phyloP scores from a whole-genome alignment of 2,888 invertebrate species.

The Ptycholaimellus sp. region DNA sequence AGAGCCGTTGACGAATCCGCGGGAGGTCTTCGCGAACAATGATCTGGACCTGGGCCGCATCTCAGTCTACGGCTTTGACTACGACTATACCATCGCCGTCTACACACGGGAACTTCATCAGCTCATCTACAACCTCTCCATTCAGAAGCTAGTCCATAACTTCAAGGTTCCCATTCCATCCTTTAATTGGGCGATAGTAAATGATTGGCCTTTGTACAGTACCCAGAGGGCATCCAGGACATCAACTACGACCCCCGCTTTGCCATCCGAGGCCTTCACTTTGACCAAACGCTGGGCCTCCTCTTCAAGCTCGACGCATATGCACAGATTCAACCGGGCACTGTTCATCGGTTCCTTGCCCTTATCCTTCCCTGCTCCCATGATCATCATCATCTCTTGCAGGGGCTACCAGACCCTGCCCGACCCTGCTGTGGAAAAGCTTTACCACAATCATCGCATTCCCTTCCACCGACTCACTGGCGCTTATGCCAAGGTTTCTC shows the following conservation, averaged over 20 bases:
- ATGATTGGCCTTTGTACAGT: constrained; percentile 37
- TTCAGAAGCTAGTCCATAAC: constrained; percentile 57
- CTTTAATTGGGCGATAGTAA: constrained; percentile 11
- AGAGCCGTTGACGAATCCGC: too few relatives aligned
- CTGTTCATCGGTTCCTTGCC: constrained; percentile 46
- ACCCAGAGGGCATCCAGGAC: constrained; percentile 49
- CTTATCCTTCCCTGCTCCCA: too few relatives aligned
- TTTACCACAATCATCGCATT: too few relatives aligned
- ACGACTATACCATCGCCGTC: constrained; percentile 86
- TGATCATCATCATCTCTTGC: too few relatives aligned
- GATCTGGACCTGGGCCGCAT: constrained; percentile 71
- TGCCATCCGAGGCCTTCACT: constrained; percentile 87
- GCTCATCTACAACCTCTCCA: constrained; percentile 65
- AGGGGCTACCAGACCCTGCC: too few relatives aligned
- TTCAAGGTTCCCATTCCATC: constrained; percentile 43
- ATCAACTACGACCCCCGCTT: constrained; percentile 71
- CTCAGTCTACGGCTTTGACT: constrained; percentile 66
- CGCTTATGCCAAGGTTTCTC: too few relatives aligned
- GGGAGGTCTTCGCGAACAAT: constrained; percentile 83
- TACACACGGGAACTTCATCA: constrained; percentile 69
- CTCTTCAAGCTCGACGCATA: constrained; percentile 82
- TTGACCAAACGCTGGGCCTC: constrained; percentile 79
- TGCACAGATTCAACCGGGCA: constrained; percentile 78
- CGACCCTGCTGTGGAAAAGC: too few relatives aligned
- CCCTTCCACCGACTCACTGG: too few relatives aligned